A percentile compares a stretch with the other conserved stretches of the same genome.
These are phyloP conservation scores for Orthosia incerta DNA, from an alignment of 2,888 invertebrate species.

Conservation along the genomic window DNA sequence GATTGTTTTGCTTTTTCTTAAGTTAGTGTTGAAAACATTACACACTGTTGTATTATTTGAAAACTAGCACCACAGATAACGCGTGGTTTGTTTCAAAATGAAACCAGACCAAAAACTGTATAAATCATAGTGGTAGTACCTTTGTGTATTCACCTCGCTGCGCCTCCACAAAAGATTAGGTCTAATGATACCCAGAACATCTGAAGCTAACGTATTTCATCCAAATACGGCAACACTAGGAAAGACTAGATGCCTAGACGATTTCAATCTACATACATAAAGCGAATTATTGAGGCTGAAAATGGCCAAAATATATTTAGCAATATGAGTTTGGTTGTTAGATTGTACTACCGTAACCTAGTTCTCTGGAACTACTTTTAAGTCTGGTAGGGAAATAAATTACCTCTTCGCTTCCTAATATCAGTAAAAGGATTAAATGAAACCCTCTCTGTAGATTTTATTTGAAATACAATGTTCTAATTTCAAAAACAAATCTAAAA, in stretches of 20 bases:
- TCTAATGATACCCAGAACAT: constrained; percentile 48
- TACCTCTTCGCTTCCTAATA: constrained; percentile 30
- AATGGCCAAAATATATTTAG: constrained; percentile 56
- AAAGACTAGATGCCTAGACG: constrained; percentile 48
- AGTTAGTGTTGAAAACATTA: not conserved
- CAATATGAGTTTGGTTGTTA: constrained; percentile 33
- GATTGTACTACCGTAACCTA: constrained; percentile 42
- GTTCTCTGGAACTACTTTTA: constrained; percentile 25
- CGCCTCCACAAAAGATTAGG: constrained; percentile 25
- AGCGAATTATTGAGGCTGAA: constrained; percentile 47
- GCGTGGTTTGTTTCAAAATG: not conserved
- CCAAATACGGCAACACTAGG: constrained; percentile 47
- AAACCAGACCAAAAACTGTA: constrained; percentile 2
- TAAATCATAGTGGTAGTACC: constrained; percentile 7
- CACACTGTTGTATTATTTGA: no score
- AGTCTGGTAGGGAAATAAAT: constrained; percentile 18
- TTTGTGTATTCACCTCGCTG: constrained; percentile 16
- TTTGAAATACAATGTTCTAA: not conserved
- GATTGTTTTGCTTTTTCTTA: not conserved
- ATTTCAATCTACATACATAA: constrained; percentile 58
- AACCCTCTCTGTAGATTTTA: not conserved
- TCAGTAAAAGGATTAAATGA: not conserved
- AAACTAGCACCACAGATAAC: not conserved
- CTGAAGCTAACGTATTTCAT: constrained; percentile 28
- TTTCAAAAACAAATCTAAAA: not conserved